Base-by-base conservation (phyloP, 2,797 vertebrate genomes). In the Pogoniulus pusillus region DNA sequence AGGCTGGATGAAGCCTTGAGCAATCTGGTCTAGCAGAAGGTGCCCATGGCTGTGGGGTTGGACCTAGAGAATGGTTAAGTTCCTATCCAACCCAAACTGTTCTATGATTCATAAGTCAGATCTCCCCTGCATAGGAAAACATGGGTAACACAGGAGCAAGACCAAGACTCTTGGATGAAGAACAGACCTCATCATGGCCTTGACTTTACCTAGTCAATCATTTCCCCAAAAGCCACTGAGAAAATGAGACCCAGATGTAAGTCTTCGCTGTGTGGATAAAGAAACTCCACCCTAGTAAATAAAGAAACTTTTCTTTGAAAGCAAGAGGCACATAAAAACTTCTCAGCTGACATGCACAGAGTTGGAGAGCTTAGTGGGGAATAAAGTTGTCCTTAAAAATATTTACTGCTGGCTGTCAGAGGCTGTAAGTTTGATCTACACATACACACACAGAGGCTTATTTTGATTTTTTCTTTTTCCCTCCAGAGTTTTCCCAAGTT, bases 331-430 rank as follows among this genome's bases (percentile, higher is more conserved):
- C 35, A 54, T 10, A 34, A 58, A 79, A 70, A 80, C 53, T 23
- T 51, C 59, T 34, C 54, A 70, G 49, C 30, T 57, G 63, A 73
- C 35, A 34, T 14, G 7, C 22, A 75, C 12, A 69, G 29, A 83
- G 53, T 8, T 74, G 26, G 17, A 91, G 53, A 79, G 17, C n/a
- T 85, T 39, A 66, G n/a, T 29, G 64, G 35, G 81, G 45, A 87
- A 92, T 43, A 70, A 94, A 89, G 89, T 4, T 9, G 26, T 71
- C 76, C 49, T 89, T 82, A 91, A 91, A 93, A 92, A 62, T 71
- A 88, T 82, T 93, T 84, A 88, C 62, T 77, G 79, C 39, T 71
- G 65, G 64, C 66, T 64, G 74, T 80, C 62, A 84, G 58, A 79
- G 18, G 43, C 58, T 77, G 14, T 68, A 89, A 89, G 53, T 75